Evolutionary conservation across 2,888 invertebrate species (phyloP), one percentile per base, ranked within the genome.

Genomic region (Dicyrtomina minuta): DNA sequence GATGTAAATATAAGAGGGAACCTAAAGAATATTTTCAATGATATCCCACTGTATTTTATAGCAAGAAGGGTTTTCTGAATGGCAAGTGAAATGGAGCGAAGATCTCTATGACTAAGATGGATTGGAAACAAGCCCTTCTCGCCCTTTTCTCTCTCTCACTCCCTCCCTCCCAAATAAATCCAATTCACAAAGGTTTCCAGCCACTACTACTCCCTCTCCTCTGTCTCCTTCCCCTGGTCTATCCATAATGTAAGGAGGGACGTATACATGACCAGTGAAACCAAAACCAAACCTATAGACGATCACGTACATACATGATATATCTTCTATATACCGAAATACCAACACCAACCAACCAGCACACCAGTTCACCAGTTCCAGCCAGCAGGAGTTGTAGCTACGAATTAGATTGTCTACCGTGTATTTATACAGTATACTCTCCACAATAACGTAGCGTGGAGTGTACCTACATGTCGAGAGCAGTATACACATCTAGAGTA

Each of bases 71-170:
- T 43, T 65, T 53, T 66, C 58, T 75, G 75, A 77, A 77, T 75
- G 77, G 75, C 74, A 74, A 74, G 75, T 73, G 75, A 77, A 77
- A 77, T 77, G 77, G 77, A 75, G 74, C 75, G 74, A 70, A 74
- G 73, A 75, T 70, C 72, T 72, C 70, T 68, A 39, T 77, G 77
- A 77, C 77, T 77, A 77, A 77, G 77, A 77, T 77, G 74, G 75
- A 77, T 77, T 72, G 74, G 66, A 66, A 74, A 70, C 43, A 74
- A 72, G 76, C 68, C 72, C 70, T 43, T 20, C 44, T 56, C 43
- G 24, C 71, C 72, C 72, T 74, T 71, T 72, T 70, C 73, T 71
- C 71, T 75, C 74, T 72, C 74, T 66, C 66, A 44, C 44, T 61
- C n/a, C n/a, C 59, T 71, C 72, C 72, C 72, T 71, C 56, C 67